Evolutionary conservation across 2,113 vertebrate genomes (phyloP).

Genomic region (Melanerpes aurifrons): DNA sequence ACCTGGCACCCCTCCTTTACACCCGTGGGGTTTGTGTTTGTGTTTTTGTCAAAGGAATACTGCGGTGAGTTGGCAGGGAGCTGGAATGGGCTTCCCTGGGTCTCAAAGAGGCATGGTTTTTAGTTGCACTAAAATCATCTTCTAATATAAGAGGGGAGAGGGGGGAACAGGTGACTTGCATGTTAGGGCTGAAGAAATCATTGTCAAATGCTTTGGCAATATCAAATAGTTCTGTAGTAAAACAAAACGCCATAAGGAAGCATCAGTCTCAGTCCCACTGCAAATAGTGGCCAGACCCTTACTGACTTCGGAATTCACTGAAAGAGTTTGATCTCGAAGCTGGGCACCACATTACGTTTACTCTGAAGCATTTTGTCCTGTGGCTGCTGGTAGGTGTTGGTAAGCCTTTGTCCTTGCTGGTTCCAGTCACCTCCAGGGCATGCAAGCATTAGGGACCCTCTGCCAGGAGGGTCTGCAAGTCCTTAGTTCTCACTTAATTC

Average conservation of each 20-base stretch:
- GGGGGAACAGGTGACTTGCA: not conserved
- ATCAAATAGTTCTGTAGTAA: not conserved
- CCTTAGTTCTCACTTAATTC: slow-evolving; percentile 20
- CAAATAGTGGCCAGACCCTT: not conserved
- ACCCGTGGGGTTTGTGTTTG: not conserved
- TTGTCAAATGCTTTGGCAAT: not conserved
- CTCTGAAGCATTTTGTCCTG: fast-evolving
- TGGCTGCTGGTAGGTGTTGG: not conserved
- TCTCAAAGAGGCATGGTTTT: not conserved
- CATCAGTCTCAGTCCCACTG: not conserved
- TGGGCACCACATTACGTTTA: too few relatives aligned
- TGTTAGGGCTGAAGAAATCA: not conserved
- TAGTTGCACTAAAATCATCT: not conserved
- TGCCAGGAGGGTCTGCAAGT: not conserved
- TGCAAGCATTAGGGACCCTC: slow-evolving; percentile 26
- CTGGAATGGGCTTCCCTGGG: not conserved
- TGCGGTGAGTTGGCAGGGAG: not conserved
- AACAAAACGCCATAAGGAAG: not conserved
- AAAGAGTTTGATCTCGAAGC: not conserved
- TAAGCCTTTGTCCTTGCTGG: not conserved
- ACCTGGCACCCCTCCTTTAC: not conserved
- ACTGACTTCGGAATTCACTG: not conserved
- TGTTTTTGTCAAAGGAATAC: not conserved
- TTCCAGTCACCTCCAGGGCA: not conserved
- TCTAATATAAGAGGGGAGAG: too few relatives aligned